Percentiles rank a stretch among this genome's conserved stretches.
Conservation (phyloP, 2,113 vertebrate species). For the Mesitornis unicolor region DNA sequence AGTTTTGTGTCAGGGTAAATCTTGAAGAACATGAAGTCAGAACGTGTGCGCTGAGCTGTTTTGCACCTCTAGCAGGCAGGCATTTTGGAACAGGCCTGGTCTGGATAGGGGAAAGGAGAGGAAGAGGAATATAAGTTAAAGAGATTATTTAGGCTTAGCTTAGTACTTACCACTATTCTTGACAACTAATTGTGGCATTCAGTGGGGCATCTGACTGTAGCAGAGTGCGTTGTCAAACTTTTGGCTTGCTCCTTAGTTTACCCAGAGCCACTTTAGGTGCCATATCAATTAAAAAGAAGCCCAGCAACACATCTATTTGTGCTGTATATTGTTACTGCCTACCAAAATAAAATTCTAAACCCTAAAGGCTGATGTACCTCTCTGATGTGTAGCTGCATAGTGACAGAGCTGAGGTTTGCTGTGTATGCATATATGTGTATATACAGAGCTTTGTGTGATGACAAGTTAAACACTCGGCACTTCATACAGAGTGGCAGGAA, state of each 20-base stretch:
- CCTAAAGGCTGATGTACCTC: neutral
- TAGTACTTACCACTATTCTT: neutral
- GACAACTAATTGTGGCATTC: neutral
- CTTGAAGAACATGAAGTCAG: neutral
- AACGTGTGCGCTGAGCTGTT: neutral
- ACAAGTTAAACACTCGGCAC: neutral
- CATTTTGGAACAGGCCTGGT: neutral
- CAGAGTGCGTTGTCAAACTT: neutral
- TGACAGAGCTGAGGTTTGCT: neutral
- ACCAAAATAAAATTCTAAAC: neutral
- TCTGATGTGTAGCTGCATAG: neutral
- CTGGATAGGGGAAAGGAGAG: neutral
- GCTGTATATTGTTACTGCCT: neutral
- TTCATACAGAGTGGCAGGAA: neutral
- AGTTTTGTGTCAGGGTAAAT: neutral
- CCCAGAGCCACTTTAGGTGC: neutral
- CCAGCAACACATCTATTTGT: neutral
- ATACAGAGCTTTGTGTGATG: neutral
- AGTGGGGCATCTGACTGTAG: neutral
- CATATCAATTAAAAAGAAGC: neutral
- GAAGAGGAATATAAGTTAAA: neutral
- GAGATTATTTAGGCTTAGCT: neutral
- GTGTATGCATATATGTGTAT: neutral
- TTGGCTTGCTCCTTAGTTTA: neutral
- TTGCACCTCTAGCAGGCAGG: neutral